phyloP scores from a whole-genome alignment of 2,888 invertebrate genomes.

The Diaprepes abbreviatus region DNA sequence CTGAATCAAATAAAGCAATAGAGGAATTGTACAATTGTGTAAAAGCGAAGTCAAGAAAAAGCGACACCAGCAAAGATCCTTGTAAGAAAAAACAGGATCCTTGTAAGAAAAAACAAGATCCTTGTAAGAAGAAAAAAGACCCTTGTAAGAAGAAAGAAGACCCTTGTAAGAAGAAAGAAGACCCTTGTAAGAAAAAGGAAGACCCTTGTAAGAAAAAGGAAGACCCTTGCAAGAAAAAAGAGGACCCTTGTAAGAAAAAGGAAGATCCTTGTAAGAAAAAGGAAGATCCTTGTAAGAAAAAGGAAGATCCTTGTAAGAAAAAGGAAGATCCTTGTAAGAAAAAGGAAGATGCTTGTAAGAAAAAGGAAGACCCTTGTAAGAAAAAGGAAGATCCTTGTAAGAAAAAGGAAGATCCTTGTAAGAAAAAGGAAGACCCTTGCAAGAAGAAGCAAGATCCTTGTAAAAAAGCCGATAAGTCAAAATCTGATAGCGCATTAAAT shows the following conservation, averaged over 20 bases:
- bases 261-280: slow-evolving; percentile 42
- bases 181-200: slow-evolving; percentile 28
- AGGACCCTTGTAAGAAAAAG: slow-evolving; percentile 44
- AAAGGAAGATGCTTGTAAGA: slow-evolving; percentile 35
- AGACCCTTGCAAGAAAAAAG: slow-evolving; percentile 42
- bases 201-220: slow-evolving; percentile 39
- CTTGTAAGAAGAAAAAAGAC: slow-evolving; percentile 45
- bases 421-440: slow-evolving; percentile 43
- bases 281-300: slow-evolving; percentile 44
- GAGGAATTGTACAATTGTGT: slow-evolving; percentile 29
- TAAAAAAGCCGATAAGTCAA: slow-evolving; percentile 33
- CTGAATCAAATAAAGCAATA: neutral
- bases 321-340: slow-evolving; percentile 49
- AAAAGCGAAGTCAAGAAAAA: slow-evolving; percentile 5
- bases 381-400: slow-evolving; percentile 45
- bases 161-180: slow-evolving; percentile 45
- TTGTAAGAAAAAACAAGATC: slow-evolving; percentile 50
- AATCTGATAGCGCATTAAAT: no score
- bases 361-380: slow-evolving; percentile 46
- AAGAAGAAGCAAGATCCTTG: slow-evolving; percentile 43
- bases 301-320: slow-evolving; percentile 42
- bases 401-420: slow-evolving; percentile 31
- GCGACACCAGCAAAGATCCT: no score
- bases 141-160: slow-evolving; percentile 34
- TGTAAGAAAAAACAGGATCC: slow-evolving; percentile 46